Conservation (phyloP, 1,140 invertebrate genomes). For the Saccostrea echinata region DNA sequence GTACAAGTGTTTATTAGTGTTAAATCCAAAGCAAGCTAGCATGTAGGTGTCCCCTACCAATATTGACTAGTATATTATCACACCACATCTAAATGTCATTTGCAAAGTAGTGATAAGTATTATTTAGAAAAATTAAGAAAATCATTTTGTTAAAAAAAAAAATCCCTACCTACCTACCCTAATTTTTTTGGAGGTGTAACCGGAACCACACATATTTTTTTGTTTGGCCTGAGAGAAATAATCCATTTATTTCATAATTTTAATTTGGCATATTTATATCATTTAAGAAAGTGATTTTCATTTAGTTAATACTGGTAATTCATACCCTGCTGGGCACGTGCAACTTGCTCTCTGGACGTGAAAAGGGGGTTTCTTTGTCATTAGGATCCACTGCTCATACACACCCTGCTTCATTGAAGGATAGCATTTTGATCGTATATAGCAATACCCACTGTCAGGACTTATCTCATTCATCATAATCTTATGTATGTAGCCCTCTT, state of each 20-base stretch:
- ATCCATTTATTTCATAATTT: constrained; percentile 14
- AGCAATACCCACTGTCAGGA: constrained; percentile 41
- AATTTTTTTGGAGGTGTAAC: too few species aligned
- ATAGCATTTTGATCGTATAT: constrained; percentile 57
- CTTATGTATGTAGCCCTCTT: constrained; percentile 58
- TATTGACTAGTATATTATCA: too few species aligned
- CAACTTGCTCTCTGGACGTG: constrained; percentile 46
- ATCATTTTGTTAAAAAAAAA: too few species aligned
- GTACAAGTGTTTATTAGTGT: too few species aligned
- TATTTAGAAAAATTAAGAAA: too few species aligned
- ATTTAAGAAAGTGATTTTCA: constrained; percentile 6
- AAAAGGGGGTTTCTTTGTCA: constrained; percentile 45
- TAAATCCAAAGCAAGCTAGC: too few species aligned
- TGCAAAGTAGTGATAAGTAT: too few species aligned
- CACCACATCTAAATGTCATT: too few species aligned
- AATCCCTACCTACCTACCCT: too few species aligned
- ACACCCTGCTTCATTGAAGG: constrained; percentile 55
- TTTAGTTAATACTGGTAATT: constrained; percentile 23
- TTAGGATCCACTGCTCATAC: constrained; percentile 48
- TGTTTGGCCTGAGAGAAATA: not conserved
- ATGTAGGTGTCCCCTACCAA: too few species aligned
- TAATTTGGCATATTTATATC: constrained; percentile 16
- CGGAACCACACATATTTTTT: too few species aligned
- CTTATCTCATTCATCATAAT: constrained; percentile 49
- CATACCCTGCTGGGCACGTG: constrained; percentile 54